Evolutionary conservation across 2,113 vertebrate genomes (phyloP).

Genomic region (Zingel zingel): DNA sequence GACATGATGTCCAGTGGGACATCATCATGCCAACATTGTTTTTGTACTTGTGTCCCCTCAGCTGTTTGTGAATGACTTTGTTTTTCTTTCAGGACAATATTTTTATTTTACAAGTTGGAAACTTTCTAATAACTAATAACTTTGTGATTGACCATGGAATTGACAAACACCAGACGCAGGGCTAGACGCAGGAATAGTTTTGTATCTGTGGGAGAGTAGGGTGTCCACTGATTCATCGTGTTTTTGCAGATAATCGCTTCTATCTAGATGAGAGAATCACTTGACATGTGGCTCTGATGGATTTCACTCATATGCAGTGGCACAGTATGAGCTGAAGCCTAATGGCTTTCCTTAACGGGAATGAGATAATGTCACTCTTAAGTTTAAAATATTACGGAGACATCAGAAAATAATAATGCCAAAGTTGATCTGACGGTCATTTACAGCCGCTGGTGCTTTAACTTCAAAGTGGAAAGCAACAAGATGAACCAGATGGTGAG

Average conservation of each 20-base stretch:
- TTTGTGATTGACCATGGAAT: slow-evolving; percentile 3
- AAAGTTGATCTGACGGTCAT: slow-evolving; percentile 2
- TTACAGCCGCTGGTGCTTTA: not conserved
- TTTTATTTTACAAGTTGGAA: not conserved
- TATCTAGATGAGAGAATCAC: not conserved
- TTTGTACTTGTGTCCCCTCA: slow-evolving; percentile 12
- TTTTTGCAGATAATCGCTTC: not conserved
- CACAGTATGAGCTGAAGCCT: slow-evolving; percentile 1
- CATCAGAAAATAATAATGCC: slow-evolving; percentile 21
- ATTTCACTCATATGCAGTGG: slow-evolving; percentile 34
- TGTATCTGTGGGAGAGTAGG: not conserved
- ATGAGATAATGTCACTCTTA: slow-evolving; percentile 14
- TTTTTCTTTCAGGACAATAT: not conserved
- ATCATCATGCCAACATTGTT: too few relatives aligned
- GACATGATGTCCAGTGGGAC: slow-evolving; percentile 24
- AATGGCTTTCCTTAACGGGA: slow-evolving; percentile 13
- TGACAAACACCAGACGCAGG: not conserved
- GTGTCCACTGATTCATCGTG: not conserved
- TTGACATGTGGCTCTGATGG: slow-evolving; percentile 24
- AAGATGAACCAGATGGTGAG: slow-evolving; percentile 13
- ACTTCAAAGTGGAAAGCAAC: not conserved
- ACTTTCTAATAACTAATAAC: not conserved
- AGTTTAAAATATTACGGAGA: slow-evolving; percentile 19
- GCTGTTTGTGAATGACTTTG: not conserved
- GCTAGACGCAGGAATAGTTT: not conserved